phyloP scores from a whole-genome alignment of 2,113 vertebrate species.

The Lophura nycthemera region DNA sequence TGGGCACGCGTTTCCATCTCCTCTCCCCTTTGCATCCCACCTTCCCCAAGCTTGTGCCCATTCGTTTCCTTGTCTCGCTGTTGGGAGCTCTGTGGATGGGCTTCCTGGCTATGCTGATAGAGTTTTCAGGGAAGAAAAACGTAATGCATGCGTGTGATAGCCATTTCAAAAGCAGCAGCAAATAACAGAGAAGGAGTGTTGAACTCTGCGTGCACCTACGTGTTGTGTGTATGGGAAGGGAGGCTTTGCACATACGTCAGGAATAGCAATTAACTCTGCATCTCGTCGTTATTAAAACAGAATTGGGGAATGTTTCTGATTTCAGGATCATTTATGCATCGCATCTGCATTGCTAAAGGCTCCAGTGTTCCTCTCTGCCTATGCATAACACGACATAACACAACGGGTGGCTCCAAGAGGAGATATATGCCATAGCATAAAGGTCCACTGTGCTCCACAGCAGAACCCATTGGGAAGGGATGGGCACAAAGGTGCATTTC shows the following conservation, averaged over 20 bases:
- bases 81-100: rapidly evolving
- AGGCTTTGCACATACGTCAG: not conserved
- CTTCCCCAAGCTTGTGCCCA: not conserved
- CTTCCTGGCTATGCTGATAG: not conserved
- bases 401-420: not conserved
- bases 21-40: not conserved
- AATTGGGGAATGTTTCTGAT: not conserved
- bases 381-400: rapidly evolving
- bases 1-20: not conserved
- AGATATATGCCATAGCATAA: not conserved
- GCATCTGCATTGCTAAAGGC: not conserved
- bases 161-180: not conserved
- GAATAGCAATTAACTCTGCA: not conserved
- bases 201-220: rapidly evolving
- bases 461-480: not conserved
- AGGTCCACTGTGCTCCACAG: not conserved
- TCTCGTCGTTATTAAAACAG: not conserved
- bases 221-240: not conserved
- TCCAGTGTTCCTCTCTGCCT: not conserved
- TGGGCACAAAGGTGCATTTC: conserved; percentile 31
- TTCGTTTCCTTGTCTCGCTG: rapidly evolving
- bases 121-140: not conserved
- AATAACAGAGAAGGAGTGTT: not conserved
- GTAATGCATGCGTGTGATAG: rapidly evolving
- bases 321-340: not conserved